Percentiles rank a stretch among this genome's conserved stretches.
Evolutionary conservation across 2,797 vertebrate genomes (phyloP).

Genomic region (Anableps anableps): DNA sequence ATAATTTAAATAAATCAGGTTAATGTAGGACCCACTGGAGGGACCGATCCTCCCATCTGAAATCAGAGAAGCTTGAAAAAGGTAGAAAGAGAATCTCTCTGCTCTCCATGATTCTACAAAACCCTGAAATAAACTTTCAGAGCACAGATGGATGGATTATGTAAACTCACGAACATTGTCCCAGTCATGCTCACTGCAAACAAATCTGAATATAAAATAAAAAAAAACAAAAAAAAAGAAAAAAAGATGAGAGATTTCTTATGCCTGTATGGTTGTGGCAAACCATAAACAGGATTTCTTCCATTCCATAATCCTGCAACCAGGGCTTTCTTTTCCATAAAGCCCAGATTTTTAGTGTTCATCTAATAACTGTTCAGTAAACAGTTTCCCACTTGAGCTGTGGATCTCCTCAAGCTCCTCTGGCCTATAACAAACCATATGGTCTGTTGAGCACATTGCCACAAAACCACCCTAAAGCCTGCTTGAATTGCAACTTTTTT

Average conservation of each 20-base stretch:
- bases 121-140: not conserved
- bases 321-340: not conserved
- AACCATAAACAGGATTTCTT: not conserved
- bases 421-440: not conserved
- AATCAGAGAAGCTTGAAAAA: not conserved
- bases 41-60: not conserved
- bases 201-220: not conserved
- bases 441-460: not conserved
- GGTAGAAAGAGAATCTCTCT: not conserved
- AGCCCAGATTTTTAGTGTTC: not conserved
- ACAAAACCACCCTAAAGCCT: not conserved
- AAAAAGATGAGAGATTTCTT: not conserved
- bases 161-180: not conserved
- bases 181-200: not conserved
- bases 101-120: not conserved
- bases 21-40: not conserved
- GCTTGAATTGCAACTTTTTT: not conserved
- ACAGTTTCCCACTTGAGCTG: not conserved
- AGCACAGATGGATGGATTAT: not conserved
- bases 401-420: not conserved
- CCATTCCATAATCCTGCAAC: not conserved
- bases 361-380: not conserved
- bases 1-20: not conserved
- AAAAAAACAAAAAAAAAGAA: not conserved
- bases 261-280: slow-evolving; percentile 11